These are phyloP conservation scores for Drosophila aff. DNA, from an alignment of 1,140 invertebrate genomes.

Conservation along the genomic window DNA sequence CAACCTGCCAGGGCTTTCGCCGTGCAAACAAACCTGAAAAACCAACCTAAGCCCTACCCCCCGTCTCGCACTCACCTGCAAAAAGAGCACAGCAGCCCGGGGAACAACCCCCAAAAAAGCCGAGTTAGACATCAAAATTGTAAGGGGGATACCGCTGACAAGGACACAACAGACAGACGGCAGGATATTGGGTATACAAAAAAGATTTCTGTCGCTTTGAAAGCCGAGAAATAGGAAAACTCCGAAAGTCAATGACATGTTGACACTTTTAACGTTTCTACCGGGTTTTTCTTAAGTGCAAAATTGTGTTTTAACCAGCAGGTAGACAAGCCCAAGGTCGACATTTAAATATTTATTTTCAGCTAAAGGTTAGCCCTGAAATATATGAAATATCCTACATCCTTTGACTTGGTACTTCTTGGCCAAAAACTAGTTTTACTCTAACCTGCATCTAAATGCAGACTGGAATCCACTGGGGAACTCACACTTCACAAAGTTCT, in stretches of 20 bases:
- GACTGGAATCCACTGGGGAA: conserved; percentile 40
- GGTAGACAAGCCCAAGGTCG: conserved; percentile 9
- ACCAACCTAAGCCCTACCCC: conserved; percentile 6
- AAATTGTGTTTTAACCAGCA: conserved; percentile 38
- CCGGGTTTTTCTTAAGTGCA: conserved; percentile 27
- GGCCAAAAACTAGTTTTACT: background rate
- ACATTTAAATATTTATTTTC: conserved; percentile 4
- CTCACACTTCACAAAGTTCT: conserved; percentile 32
- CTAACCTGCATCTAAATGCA: conserved; percentile 1
- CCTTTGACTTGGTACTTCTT: background rate
- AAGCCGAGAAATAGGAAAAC: conserved; percentile 27
- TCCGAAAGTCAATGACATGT: conserved; percentile 41
- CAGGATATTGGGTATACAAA: conserved; percentile 22
- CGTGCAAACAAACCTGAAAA: conserved; percentile 57
- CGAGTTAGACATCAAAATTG: conserved; percentile 58
- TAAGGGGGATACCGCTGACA: conserved; percentile 24
- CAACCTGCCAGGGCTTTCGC: conserved; percentile 19
- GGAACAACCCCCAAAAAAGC: conserved; percentile 60
- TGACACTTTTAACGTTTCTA: conserved; percentile 40
- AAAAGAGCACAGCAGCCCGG: conserved; percentile 71
- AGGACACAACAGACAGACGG: conserved; percentile 34
- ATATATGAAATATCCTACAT: background rate
- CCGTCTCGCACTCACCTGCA: conserved; percentile 51
- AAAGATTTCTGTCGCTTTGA: conserved; percentile 32
- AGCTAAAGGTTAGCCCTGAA: background rate